A percentile compares a stretch with the other conserved stretches of the same genome.
Evolutionary conservation across 2,888 invertebrate species (phyloP).

Genomic region (Branchipolynoe longqiensis): DNA sequence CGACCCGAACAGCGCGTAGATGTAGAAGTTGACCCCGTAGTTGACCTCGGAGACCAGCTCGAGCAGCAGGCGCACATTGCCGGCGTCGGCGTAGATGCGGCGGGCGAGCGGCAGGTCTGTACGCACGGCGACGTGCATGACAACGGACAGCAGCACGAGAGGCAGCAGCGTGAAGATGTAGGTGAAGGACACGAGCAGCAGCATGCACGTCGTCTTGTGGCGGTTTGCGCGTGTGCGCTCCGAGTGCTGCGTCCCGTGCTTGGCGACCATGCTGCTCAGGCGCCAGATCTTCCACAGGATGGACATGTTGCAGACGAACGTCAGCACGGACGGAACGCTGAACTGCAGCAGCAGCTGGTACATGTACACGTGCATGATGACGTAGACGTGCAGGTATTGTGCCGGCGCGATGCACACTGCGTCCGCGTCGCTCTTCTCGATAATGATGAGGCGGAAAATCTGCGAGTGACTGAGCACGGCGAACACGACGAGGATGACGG

Average conservation of each 20-base stretch:
- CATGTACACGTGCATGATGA: slow-evolving; percentile 74
- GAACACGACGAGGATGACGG: slow-evolving; percentile 72
- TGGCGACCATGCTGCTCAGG: slow-evolving; percentile 61
- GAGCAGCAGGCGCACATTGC: slow-evolving; percentile 69
- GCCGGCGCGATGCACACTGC: slow-evolving; percentile 58
- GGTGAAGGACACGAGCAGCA: slow-evolving; percentile 74
- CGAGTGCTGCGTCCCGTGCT: slow-evolving; percentile 42
- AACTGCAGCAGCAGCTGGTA: slow-evolving; percentile 76
- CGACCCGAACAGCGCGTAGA: slow-evolving; percentile 75
- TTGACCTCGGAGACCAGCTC: slow-evolving; percentile 73
- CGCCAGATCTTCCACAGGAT: slow-evolving; percentile 73
- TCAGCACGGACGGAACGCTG: slow-evolving; percentile 74
- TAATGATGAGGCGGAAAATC: slow-evolving; percentile 74
- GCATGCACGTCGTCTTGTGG: slow-evolving; percentile 74
- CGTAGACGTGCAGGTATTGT: slow-evolving; percentile 68
- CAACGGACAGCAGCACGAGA: slow-evolving; percentile 71
- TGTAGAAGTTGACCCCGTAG: slow-evolving; percentile 76
- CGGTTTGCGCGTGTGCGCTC: slow-evolving; percentile 55
- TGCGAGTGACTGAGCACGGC: slow-evolving; percentile 74
- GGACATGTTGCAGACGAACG: slow-evolving; percentile 73
- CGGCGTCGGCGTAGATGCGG: slow-evolving; percentile 64
- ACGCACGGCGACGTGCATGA: slow-evolving; percentile 69
- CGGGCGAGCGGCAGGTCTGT: slow-evolving; percentile 62
- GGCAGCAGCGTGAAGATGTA: slow-evolving; percentile 75
- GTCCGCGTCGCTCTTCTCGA: slow-evolving; percentile 66